A percentile compares a stretch with the other conserved stretches of the same genome.
These are phyloP conservation scores for Crotalus helleri DNA, from an alignment of 2,113 vertebrate genomes.

Conservation along the genomic window DNA sequence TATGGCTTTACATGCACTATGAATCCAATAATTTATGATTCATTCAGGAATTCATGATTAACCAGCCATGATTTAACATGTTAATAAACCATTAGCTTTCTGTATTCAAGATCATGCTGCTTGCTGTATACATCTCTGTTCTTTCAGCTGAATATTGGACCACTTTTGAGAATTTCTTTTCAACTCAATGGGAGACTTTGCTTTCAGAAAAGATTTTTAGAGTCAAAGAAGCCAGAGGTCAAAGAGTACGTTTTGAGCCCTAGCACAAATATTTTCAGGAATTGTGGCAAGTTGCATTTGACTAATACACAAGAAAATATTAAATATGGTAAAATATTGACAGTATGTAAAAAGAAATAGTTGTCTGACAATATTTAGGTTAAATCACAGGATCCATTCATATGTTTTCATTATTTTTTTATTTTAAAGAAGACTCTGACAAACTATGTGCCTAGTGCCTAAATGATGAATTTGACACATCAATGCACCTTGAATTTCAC, in stretches of 20 bases:
- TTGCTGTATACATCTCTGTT: background rate
- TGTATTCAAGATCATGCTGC: background rate
- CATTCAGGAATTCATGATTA: no score
- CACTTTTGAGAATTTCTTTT: constrained; percentile 26
- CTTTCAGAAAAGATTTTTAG: constrained; percentile 20
- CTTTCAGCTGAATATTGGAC: background rate
- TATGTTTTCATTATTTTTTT: background rate
- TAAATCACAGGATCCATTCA: no score
- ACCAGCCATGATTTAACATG: no score
- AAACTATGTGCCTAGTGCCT: background rate
- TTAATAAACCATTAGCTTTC: background rate
- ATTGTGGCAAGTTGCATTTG: background rate
- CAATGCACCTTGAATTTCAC: background rate
- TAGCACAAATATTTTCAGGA: background rate
- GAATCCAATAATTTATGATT: no score
- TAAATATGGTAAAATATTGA: background rate
- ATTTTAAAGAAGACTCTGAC: background rate
- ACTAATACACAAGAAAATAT: background rate
- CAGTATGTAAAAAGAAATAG: background rate
- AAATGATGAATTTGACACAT: background rate
- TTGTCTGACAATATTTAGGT: no score
- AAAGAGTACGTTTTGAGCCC: constrained; percentile 27
- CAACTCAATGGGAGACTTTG: constrained; percentile 17
- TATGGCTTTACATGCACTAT: no score
- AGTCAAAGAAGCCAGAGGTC: constrained; percentile 33